phyloP scores from a whole-genome alignment of 2,113 vertebrate species.

The Siniperca knerii region DNA sequence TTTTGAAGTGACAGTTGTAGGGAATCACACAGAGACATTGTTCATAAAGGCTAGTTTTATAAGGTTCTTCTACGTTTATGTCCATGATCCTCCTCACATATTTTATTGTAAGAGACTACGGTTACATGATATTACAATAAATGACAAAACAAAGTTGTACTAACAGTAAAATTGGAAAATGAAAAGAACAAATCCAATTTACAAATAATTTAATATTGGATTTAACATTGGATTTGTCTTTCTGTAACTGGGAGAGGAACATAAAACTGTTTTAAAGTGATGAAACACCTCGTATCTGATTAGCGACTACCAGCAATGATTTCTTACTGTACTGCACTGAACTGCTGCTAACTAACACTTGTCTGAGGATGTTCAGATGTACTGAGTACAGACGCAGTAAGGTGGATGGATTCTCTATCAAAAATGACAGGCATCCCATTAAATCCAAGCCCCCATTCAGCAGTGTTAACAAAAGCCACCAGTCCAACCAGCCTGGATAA shows the following conservation, averaged over 20 bases:
- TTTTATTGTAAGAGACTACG: neutral
- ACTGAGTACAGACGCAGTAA: constrained; percentile 1
- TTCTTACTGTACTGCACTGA: neutral
- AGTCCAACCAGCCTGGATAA: constrained; percentile 68
- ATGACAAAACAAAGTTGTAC: neutral
- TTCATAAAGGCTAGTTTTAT: neutral
- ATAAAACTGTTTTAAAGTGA: neutral
- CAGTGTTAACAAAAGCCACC: constrained; percentile 54
- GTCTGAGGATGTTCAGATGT: constrained; percentile 1
- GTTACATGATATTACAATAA: neutral
- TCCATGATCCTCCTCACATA: neutral
- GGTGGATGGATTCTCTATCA: constrained; percentile 45
- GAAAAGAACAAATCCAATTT: neutral
- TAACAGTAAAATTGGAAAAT: neutral
- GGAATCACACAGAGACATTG: neutral
- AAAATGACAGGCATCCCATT: constrained; percentile 57
- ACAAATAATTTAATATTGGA: no score
- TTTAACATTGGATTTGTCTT: neutral
- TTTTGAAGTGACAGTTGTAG: neutral
- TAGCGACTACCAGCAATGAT: neutral
- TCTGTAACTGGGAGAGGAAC: neutral
- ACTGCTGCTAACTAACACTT: neutral
- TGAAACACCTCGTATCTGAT: neutral
- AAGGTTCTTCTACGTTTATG: neutral
- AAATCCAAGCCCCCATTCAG: constrained; percentile 47